Evolutionary conservation across 2,113 vertebrate species (phyloP).

Genomic region (Hyaena hyaena): DNA sequence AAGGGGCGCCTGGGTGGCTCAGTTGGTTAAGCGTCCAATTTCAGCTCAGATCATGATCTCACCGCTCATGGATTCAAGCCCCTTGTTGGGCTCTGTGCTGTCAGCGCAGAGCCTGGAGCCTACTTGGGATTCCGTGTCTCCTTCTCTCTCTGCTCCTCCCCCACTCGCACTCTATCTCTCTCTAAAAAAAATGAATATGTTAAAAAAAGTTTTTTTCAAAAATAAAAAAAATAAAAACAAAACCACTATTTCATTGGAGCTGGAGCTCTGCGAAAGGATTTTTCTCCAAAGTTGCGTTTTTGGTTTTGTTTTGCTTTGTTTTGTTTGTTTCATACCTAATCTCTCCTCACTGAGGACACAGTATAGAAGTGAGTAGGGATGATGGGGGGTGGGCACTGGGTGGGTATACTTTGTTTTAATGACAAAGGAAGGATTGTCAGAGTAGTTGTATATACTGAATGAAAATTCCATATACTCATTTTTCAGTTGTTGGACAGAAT

Average conservation of each 20-base stretch:
- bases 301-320: not conserved
- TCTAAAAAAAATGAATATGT: no score
- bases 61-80: no score
- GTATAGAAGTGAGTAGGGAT: not conserved
- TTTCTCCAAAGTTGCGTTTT: not conserved
- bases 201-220: no score
- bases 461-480: not conserved
- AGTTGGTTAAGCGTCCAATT: no score
- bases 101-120: no score
- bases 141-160: no score
- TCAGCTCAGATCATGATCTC: no score
- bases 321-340: not conserved
- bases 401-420: not conserved
- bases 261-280: not conserved
- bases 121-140: no score
- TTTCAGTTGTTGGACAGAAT: not conserved
- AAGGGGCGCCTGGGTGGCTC: no score
- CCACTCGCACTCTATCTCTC: no score
- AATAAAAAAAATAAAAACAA: not conserved
- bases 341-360: not conserved
- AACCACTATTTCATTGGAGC: not conserved
- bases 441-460: not conserved
- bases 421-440: not conserved
- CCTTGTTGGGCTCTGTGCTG: no score
- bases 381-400: accelerated